phyloP scores from a whole-genome alignment of 1,140 invertebrate species.

The Apis dorsata region DNA sequence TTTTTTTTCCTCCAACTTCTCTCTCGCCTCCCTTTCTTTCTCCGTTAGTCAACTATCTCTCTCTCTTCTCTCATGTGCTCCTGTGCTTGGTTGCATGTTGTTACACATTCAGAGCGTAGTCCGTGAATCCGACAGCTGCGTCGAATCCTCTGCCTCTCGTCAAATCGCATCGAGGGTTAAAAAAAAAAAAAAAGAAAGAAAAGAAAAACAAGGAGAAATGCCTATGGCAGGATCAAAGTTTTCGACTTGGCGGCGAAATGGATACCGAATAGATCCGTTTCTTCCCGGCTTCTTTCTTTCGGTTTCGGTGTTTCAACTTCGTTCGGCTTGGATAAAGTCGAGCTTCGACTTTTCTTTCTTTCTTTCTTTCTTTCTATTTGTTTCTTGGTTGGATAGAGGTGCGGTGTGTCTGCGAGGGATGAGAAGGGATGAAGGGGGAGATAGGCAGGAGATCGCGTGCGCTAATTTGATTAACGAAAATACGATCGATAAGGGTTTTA shows the following conservation, averaged over 20 bases:
- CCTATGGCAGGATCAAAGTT: slow-evolving; percentile 53
- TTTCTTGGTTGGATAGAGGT: neutral
- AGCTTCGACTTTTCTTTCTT: too few species aligned
- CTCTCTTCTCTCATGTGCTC: neutral
- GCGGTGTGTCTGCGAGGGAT: too few species aligned
- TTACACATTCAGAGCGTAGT: slow-evolving; percentile 38
- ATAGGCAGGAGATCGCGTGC: slow-evolving; percentile 15
- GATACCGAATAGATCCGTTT: slow-evolving; percentile 3
- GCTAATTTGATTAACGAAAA: slow-evolving; percentile 37
- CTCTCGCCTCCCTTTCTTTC: neutral
- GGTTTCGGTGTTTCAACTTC: neutral
- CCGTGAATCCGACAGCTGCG: slow-evolving; percentile 52
- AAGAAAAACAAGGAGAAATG: slow-evolving; percentile 36
- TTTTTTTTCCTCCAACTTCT: neutral
- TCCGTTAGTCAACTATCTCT: too few species aligned
- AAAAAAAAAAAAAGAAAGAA: too few species aligned
- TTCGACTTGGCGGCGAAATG: slow-evolving; percentile 22
- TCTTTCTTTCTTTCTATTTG: neutral
- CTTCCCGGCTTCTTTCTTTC: neutral
- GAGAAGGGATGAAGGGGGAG: too few species aligned
- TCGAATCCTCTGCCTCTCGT: slow-evolving; percentile 46
- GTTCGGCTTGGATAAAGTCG: too few species aligned
- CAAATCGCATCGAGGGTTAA: slow-evolving; percentile 24
- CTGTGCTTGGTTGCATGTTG: slow-evolving; percentile 6
- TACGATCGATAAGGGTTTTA: slow-evolving; percentile 18